phyloP scores from a whole-genome alignment of 2,113 vertebrate genomes.

The Turdus rufiventris region DNA sequence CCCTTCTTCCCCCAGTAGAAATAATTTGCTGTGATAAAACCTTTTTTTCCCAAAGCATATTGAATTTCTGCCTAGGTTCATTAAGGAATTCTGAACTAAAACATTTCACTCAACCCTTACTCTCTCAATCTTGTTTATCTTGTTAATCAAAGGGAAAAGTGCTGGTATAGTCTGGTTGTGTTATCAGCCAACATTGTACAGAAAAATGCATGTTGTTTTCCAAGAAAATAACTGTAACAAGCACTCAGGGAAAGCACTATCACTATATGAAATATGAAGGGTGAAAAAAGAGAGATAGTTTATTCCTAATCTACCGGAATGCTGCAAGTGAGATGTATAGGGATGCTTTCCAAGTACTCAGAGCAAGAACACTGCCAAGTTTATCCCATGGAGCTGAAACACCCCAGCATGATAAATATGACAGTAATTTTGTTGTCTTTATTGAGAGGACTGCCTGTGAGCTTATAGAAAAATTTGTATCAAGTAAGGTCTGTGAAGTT shows the following conservation, averaged over 20 bases:
- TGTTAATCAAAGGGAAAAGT: neutral
- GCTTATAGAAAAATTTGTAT: neutral
- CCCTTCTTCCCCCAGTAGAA: neutral
- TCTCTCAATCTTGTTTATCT: neutral
- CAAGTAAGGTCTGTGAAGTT: neutral
- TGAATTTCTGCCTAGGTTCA: neutral
- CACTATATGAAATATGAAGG: neutral
- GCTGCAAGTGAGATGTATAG: neutral
- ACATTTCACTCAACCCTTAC: neutral
- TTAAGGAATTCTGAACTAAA: neutral
- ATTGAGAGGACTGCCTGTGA: neutral
- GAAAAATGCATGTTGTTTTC: conserved; percentile 29
- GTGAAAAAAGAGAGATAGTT: neutral
- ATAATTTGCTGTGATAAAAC: neutral
- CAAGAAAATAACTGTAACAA: neutral
- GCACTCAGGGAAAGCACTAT: neutral
- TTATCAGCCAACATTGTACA: neutral
- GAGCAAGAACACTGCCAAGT: neutral
- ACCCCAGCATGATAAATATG: neutral
- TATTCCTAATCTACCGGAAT: neutral
- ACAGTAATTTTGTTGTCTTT: neutral
- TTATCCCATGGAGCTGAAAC: neutral
- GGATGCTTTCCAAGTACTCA: neutral
- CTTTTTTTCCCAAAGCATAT: neutral
- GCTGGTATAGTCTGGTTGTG: neutral